Evolutionary conservation across 2,888 invertebrate species (phyloP), one percentile per base, ranked within the genome.

Genomic region (Campaea margaritaria): DNA sequence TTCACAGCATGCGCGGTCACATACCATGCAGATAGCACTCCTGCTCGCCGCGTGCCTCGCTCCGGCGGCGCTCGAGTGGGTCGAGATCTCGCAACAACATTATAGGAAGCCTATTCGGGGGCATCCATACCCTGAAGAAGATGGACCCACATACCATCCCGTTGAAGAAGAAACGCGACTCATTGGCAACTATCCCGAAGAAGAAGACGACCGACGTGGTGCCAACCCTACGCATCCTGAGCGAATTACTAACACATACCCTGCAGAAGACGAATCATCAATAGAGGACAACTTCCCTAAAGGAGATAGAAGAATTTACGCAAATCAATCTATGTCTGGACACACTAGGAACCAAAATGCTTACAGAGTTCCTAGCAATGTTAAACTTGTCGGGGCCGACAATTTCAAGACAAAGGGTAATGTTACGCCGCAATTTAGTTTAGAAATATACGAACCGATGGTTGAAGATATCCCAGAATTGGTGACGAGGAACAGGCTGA

Each of bases 1-100:
- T 72, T 80, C 79, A 82, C 54, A 55, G 50, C 62, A 65, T 67
- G 66, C 52, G 48, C 66, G 61, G 58, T 27, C 58, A 31, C 54
- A 52, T 67, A 44, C 50, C 43, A 67, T 67, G 50, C 75, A 68
- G 70, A 75, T 82, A 73, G 65, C 78, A 16, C 53, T 83, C n/a
- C 60, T 79, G 34, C 58, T 88, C 15, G 65, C 85, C 9, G 51
- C 84, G 39, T 41, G 51, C 8, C 38, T 82, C 57, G 60, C 71
- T 16, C 72, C 68, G 56, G 78, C 70, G 13, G 15, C 68, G 15
- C 66, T 81, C 38, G 91, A 92, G 52, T 92, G 91, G 91, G 89
- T 92, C 31, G 86, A 92, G 67, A 91, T 92, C 63, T 80, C 91
- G 0, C 91, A 91, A 62, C 84, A 85, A 42, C 78, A 85, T 62